A percentile compares a stretch with the other conserved stretches of the same genome.
Evolutionary conservation across 1,140 invertebrate species (phyloP).

Genomic region (Hormaphis cornu): DNA sequence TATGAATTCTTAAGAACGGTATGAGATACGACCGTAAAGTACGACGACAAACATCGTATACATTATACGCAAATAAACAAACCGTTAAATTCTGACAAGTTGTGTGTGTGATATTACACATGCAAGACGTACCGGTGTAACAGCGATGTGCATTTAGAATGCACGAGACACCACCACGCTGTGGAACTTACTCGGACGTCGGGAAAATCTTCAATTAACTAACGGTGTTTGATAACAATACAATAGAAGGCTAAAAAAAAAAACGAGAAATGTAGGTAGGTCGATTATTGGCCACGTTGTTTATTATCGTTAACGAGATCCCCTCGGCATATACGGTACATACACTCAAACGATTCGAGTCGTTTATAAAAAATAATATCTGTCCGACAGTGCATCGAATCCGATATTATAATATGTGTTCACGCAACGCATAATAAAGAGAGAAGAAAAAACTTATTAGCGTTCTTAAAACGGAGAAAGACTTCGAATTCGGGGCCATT

Average conservation of each 20-base stretch:
- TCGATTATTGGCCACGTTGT: slow-evolving; percentile 5
- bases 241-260: not conserved
- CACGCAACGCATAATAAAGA: too few species aligned
- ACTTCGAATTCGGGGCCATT: too few species aligned
- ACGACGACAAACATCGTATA: not conserved
- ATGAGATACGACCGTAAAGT: not conserved
- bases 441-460: too few species aligned
- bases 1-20: not conserved
- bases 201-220: slow-evolving; percentile 13
- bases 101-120: too few species aligned
- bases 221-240: slow-evolving; percentile 20
- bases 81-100: slow-evolving; percentile 6
- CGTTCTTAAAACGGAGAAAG: too few species aligned
- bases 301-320: slow-evolving; percentile 4
- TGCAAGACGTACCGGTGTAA: not conserved
- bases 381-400: too few species aligned
- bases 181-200: not conserved
- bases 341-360: too few species aligned
- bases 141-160: not conserved
- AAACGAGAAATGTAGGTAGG: too few species aligned
- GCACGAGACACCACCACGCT: not conserved
- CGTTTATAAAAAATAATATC: too few species aligned
- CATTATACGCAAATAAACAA: not conserved
- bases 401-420: too few species aligned
- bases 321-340: not conserved